Conservation (phyloP, 2,113 vertebrate species). For the Tricholaema leucomelas region DNA sequence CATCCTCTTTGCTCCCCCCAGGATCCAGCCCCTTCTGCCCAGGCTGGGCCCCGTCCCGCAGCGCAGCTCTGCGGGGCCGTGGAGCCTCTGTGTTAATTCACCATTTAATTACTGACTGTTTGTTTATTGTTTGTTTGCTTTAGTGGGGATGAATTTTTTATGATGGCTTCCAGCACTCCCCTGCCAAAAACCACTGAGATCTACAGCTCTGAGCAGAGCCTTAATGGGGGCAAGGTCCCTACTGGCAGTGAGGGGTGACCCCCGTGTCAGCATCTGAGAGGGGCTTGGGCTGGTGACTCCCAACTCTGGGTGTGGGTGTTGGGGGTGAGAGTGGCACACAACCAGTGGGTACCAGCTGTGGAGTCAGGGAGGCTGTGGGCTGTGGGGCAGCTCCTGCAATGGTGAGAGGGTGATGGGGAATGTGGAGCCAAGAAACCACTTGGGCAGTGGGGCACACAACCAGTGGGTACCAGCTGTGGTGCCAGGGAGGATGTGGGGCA, state of each 20-base stretch:
- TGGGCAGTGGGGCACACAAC: too few species aligned
- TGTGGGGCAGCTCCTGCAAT: not conserved
- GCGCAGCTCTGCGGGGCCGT: not conserved
- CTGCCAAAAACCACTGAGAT: not conserved
- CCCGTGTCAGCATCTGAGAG: not conserved
- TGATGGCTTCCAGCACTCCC: not conserved
- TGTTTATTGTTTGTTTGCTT: constrained; percentile 61
- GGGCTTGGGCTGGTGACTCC: too few species aligned
- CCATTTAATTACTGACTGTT: constrained; percentile 52
- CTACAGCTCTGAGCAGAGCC: not conserved
- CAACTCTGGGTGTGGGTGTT: too few species aligned
- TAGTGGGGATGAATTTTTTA: constrained; percentile 47
- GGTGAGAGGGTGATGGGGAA: too few species aligned
- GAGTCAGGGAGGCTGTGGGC: not conserved
- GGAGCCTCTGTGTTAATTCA: constrained; percentile 18
- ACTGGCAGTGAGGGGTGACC: accelerated
- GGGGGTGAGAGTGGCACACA: too few species aligned
- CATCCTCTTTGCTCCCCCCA: too few species aligned
- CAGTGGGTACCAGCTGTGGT: not conserved
- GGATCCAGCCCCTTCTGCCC: not conserved
- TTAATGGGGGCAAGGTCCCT: not conserved
- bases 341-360: not conserved
- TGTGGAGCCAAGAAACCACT: too few species aligned
- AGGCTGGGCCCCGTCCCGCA: not conserved
- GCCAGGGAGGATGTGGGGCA: not conserved